Conservation (phyloP, 2,888 invertebrate genomes). For the Eudasyphora cyanicolor region DNA sequence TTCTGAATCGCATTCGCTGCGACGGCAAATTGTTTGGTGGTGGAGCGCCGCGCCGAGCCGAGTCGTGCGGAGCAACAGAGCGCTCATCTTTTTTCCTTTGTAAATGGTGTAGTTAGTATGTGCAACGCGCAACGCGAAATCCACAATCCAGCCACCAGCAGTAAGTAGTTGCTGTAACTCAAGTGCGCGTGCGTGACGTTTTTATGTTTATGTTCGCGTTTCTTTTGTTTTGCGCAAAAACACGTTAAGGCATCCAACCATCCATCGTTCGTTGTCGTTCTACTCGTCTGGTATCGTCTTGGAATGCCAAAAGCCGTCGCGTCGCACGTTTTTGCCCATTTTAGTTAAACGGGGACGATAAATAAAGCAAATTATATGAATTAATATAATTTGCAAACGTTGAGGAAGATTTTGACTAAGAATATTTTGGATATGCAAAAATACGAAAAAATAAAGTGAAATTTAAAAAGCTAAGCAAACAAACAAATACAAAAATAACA, state of each 20-base stretch:
- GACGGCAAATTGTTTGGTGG: conserved; percentile 31
- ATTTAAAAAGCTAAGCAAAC: too few relatives aligned
- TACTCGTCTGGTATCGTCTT: neutral
- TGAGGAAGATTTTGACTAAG: too few relatives aligned
- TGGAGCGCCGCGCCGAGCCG: conserved; percentile 10
- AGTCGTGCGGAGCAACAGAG: conserved; percentile 45
- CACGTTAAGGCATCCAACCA: neutral
- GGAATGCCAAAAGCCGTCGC: conserved; percentile 38
- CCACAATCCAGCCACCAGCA: too few relatives aligned
- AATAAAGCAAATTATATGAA: neutral
- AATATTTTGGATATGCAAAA: too few relatives aligned
- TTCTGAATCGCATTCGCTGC: conserved; percentile 43
- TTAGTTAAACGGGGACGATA: neutral
- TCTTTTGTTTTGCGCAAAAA: conserved; percentile 45
- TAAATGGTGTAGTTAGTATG: conserved; percentile 64
- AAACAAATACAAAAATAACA: too few relatives aligned
- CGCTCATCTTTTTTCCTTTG: conserved; percentile 58
- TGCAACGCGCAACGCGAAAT: too few relatives aligned
- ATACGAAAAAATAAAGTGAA: too few relatives aligned
- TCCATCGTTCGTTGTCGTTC: neutral
- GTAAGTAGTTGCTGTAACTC: conserved; percentile 76
- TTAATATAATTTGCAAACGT: too few relatives aligned
- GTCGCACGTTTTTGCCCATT: conserved; percentile 17
- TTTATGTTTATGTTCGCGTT: conserved; percentile 63
- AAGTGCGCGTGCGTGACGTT: conserved; percentile 75